Percentiles rank a stretch among this genome's conserved stretches.
Conservation (phyloP, 2,888 invertebrate species). For the Epistrophella euchroma region DNA sequence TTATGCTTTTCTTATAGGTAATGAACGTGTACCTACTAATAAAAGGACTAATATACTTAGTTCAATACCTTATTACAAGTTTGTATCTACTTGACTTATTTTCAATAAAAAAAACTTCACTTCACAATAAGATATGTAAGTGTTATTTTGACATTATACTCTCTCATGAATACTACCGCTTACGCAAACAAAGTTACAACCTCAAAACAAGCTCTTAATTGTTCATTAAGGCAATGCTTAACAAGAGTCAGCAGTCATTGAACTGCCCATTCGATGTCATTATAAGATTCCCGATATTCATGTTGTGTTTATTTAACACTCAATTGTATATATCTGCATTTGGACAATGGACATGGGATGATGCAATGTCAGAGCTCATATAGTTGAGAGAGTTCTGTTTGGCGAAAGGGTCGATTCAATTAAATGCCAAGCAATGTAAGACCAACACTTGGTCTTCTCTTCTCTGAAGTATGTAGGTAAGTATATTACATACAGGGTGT, state of each 20-base stretch:
- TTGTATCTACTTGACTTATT: no score
- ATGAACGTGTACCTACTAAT: no score
- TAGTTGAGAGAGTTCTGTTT: constrained; percentile 18
- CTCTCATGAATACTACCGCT: constrained; percentile 1
- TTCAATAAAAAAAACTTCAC: no score
- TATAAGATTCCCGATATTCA: constrained; percentile 44
- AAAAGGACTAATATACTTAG: no score
- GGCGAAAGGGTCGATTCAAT: constrained; percentile 39
- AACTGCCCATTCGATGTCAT: constrained; percentile 44
- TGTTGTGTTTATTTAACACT: constrained; percentile 51
- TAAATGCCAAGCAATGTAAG: constrained; percentile 46
- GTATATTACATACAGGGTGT: background rate
- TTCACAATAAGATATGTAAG: background rate
- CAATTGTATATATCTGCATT: background rate
- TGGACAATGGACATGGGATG: constrained; percentile 9
- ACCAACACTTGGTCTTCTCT: constrained; percentile 27
- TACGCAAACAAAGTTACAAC: constrained; percentile 17
- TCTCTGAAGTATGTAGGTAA: background rate
- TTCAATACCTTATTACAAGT: no score
- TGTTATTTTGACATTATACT: background rate
- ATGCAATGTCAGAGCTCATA: constrained; percentile 29
- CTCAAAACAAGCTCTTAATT: constrained; percentile 47
- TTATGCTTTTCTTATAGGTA: no score
- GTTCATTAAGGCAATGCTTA: constrained; percentile 50
- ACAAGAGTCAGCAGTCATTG: constrained; percentile 32